These are phyloP conservation scores for Burhinus bistriatus DNA, from an alignment of 2,113 vertebrate species.

Conservation along the genomic window DNA sequence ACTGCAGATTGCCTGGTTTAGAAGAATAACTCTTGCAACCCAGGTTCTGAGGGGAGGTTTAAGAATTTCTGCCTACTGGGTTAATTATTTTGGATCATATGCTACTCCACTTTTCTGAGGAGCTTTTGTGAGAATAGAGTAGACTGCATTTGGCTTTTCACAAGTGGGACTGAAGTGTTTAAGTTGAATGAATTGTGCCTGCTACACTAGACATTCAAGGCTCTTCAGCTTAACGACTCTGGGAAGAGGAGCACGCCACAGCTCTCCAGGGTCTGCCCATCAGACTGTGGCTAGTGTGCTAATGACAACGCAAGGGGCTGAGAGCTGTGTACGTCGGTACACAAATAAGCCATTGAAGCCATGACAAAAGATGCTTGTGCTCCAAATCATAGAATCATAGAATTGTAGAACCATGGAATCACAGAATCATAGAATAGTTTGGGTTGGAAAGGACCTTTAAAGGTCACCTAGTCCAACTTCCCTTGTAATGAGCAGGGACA, in stretches of 20 bases:
- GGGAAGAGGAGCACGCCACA: accelerated
- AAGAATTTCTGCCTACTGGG: background rate
- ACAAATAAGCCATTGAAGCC: background rate
- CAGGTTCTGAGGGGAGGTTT: background rate
- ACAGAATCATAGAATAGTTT: background rate
- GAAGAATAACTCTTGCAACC: background rate
- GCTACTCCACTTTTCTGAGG: background rate
- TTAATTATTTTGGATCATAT: background rate
- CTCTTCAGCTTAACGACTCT: background rate
- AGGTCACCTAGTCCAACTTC: background rate
- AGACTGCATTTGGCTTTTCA: background rate
- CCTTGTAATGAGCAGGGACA: background rate
- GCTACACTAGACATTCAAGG: background rate
- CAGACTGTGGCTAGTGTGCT: background rate
- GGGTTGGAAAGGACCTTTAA: background rate
- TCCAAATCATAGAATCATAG: background rate
- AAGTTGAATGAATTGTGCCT: background rate
- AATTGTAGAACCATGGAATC: background rate
- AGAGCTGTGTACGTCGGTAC: background rate
- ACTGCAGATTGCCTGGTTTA: background rate
- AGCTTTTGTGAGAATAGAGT: background rate
- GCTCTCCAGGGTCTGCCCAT: background rate
- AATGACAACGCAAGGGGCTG: background rate
- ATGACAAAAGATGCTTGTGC: background rate
- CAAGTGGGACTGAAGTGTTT: background rate